Base-by-base conservation (phyloP, 1,140 invertebrate species). In the Paraescarpia echinospica region DNA sequence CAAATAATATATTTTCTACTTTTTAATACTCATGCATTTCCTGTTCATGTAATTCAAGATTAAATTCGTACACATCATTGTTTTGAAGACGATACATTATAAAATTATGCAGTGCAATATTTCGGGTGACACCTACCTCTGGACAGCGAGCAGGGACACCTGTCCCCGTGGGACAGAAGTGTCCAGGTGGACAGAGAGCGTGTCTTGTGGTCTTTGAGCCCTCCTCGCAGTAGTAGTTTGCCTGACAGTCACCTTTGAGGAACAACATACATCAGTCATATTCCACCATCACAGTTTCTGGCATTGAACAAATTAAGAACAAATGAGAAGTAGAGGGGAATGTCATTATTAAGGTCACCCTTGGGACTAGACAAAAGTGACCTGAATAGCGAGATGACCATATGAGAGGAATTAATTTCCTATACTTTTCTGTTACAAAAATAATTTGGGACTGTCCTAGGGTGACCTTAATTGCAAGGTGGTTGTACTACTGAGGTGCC, bases 161-260 rank as follows among this genome's bases (percentile, higher is more conserved):
- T 35, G 94, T 95, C 27, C 89, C 92, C 35, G 34, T n/a, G 14
- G 89, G 92, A 41, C 92, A 92, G 48, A 35, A 92, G 90, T 92
- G 92, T 91, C 92, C 92, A 22, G 8, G 33, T 33, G 92, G 92
- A 92, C 92, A 92, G n/a, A 92, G 34, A 35, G 48, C 33, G 14
- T 91, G 34, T 22, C 33, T 35, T 18, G 91, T 34, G 4, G 91
- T 35, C 41, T 35, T 41, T 48, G 92, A 90, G n/a, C 92, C 92
- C 88, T 89, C 92, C 33, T 33, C 93, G 93, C 95, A 95, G 93
- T 94, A 95, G 91, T 95, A 94, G 14, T 95, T 95, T 8, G 93
- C 93, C 34, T 93, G 93, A 94, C 95, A 95, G 33, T 88, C 92
- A 77, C 51, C 92, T 92, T 34, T 22, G 22, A 92, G 33, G 18